Base-by-base conservation (phyloP, 2,113 vertebrate species). In the Pollachius pollachius region DNA sequence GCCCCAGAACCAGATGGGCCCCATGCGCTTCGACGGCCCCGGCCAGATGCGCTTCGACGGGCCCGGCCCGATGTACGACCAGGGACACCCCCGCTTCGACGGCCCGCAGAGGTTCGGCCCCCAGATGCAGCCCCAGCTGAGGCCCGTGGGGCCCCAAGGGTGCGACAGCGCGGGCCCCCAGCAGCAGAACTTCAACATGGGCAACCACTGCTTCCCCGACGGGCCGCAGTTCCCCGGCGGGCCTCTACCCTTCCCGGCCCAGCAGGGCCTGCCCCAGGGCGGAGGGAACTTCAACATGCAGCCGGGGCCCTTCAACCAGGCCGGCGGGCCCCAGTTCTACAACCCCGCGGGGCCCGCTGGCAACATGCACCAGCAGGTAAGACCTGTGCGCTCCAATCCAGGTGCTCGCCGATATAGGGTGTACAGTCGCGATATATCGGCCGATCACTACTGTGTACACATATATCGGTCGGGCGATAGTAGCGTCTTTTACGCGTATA, bases 301-400 rank as follows among this genome's bases (percentile, higher is more conserved):
- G 88, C 89, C 87, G 12, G 83, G 83, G 0, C 91, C 93, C 0
- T 88, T 87, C 70, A 74, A 0, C 63, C 88, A 89, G 37, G 72
- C 74, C 0, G 77, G 19, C 52, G 70, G 19, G 18, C n/a, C 18
- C 2, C 64, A 84, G 80, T 97, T 94, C 87, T 97, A 94, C 5
- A 94, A 93, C 62, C 91, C 95, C 5, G 89, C 92, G 23, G 90
- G 92, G 65, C 92, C 91, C 1, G 78, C 91, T 54, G 84, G 90
- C 82, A 90, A 86, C 83, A 81, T 92, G 72, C 84, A 91, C 72
- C 92, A 92, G 74, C 91, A 93, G 90, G 97, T 99, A 85, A 93
- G 94, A 84, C 17, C 11, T 5, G 48, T 16, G 11, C 18, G 27
- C 12, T 63, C 9, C 11, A 6, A 48, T 13, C 8, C 41, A 48